Evolutionary conservation across 2,888 invertebrate genomes (phyloP).

Genomic region (Xestoiulus laeticollis): DNA sequence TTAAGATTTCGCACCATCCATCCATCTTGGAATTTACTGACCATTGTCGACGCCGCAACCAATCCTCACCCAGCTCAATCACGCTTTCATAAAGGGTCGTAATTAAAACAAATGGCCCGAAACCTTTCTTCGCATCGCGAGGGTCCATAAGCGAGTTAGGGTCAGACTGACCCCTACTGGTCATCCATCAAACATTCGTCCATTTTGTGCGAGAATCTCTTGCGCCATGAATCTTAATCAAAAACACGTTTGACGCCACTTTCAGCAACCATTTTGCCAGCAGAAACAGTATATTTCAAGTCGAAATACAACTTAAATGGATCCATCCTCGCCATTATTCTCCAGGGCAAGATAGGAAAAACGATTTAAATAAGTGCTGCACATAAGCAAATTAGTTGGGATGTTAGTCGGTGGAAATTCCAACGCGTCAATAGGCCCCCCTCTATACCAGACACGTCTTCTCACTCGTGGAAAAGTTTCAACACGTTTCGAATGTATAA

Average conservation of each 20-base stretch:
- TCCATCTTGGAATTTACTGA: slow-evolving; percentile 15
- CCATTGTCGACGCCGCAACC: background rate
- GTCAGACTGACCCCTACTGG: slow-evolving; percentile 21
- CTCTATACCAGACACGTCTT: background rate
- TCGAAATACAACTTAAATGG: background rate
- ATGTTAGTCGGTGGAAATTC: background rate
- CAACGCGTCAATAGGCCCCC: background rate
- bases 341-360: background rate
- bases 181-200: background rate
- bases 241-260: background rate
- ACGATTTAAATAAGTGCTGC: background rate
- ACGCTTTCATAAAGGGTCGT: slow-evolving; percentile 13
- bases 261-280: background rate
- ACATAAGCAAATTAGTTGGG: background rate
- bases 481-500: too few relatives aligned
- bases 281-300: background rate
- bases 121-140: slow-evolving; percentile 8
- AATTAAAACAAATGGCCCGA: slow-evolving; percentile 33
- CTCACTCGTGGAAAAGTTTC: too few relatives aligned
- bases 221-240: slow-evolving; percentile 25
- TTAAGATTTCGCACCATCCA: background rate
- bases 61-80: background rate
- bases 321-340: background rate
- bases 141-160: background rate
- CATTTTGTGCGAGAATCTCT: background rate